phyloP scores from a whole-genome alignment of 2,888 invertebrate genomes.

The Eupithecia subfuscata region DNA sequence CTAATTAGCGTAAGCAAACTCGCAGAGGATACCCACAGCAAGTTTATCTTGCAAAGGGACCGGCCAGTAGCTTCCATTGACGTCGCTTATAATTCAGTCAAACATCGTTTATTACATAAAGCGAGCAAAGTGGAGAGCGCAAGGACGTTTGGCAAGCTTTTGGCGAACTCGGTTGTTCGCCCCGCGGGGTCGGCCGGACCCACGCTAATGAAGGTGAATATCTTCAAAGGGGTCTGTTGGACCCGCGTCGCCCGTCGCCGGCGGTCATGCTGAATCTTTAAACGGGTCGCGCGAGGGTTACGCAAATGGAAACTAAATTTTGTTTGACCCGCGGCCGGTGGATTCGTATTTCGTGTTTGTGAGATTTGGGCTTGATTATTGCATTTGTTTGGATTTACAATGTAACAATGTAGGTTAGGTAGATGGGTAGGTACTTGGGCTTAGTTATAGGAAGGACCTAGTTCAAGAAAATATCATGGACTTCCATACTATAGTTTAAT shows the following conservation, averaged over 20 bases:
- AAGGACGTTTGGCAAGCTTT: slow-evolving; percentile 41
- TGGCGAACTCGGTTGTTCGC: slow-evolving; percentile 38
- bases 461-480: background rate
- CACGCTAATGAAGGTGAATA: slow-evolving; percentile 80
- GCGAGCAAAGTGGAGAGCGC: slow-evolving; percentile 36
- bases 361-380: slow-evolving; percentile 26
- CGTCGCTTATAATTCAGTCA: slow-evolving; percentile 38
- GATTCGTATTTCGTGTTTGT: slow-evolving; percentile 36
- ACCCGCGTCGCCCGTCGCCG: slow-evolving; percentile 64
- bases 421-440: background rate
- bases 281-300: slow-evolving; percentile 66
- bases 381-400: background rate
- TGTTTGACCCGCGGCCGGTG: slow-evolving; percentile 49
- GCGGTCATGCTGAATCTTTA: slow-evolving; percentile 79
- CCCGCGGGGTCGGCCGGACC: slow-evolving; percentile 70
- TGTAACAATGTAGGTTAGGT: background rate
- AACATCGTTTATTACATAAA: slow-evolving; percentile 43
- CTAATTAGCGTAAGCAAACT: slow-evolving; percentile 27
- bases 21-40: slow-evolving; percentile 19
- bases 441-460: background rate
- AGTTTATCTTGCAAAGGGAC: slow-evolving; percentile 33
- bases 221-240: slow-evolving; percentile 77
- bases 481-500: background rate
- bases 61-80: slow-evolving; percentile 28
- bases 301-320: slow-evolving; percentile 62